A percentile compares a stretch with the other conserved stretches of the same genome.
Conservation (phyloP, 2,797 vertebrate genomes). For the Peromyscus melanophrys region DNA sequence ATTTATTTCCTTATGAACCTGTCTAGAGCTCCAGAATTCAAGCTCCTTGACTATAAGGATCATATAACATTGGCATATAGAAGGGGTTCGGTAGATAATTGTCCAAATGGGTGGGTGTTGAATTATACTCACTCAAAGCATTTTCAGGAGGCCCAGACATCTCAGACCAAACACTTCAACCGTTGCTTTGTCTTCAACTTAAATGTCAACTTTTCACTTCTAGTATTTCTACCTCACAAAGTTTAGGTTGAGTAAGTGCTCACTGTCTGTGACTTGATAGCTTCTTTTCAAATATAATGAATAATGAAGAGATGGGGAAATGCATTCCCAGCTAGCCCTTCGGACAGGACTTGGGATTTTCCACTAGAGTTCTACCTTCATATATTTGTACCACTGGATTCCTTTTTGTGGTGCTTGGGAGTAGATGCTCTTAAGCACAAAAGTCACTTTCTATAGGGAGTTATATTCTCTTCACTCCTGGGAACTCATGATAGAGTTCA, state of each 20-base stretch:
- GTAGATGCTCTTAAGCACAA: not conserved
- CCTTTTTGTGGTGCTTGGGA: not conserved
- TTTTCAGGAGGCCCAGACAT: slow-evolving; percentile 29
- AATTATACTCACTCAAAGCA: slow-evolving; percentile 22
- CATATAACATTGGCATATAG: not conserved
- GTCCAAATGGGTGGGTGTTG: slow-evolving; percentile 21
- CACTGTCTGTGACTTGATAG: not conserved
- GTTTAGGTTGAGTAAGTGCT: slow-evolving; percentile 36
- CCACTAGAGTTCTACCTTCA: not conserved
- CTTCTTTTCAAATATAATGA: not conserved
- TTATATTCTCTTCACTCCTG: slow-evolving; percentile 1
- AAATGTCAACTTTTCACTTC: slow-evolving; percentile 47
- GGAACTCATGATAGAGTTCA: not conserved
- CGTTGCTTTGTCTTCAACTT: slow-evolving; percentile 46
- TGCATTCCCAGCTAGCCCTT: not conserved
- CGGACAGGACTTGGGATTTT: not conserved
- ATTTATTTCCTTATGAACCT: not conserved
- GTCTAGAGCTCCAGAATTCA: not conserved
- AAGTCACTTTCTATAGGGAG: not conserved
- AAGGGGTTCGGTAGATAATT: not conserved
- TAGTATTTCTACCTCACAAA: slow-evolving; percentile 9
- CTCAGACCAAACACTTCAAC: not conserved
- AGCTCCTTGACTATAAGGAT: not conserved
- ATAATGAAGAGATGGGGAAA: slow-evolving; percentile 4
- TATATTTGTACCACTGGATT: not conserved